Evolutionary conservation across 2,888 invertebrate genomes (phyloP), one percentile per base, ranked within the genome.

Genomic region (Cephus pygmeus): DNA sequence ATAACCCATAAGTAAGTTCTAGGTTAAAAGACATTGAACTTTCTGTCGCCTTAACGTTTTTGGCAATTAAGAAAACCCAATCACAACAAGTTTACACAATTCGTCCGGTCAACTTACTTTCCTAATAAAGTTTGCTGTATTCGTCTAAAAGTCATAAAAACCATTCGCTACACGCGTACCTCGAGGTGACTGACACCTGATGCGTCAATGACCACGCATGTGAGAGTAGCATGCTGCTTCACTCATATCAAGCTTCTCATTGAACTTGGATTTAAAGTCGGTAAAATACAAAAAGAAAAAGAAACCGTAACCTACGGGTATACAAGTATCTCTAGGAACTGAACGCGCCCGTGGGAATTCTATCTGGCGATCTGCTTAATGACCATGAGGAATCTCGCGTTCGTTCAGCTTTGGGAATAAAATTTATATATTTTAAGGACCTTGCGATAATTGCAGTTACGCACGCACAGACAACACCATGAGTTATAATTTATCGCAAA

Each of bases 161-260:
- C 56, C 56, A 56, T 23, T 56, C 56, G 56, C 23, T 23, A 56
- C 56, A 56, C 56, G 15, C 56, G 68, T 76, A 73, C 74, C 74
- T 73, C 77, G 88, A 88, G 90, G 91, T 91, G 91, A 91, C 90
- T 91, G 91, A 91, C 91, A 91, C 91, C 91, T 91, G 91, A 91
- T 91, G 91, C 91, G 90, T 90, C 90, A 88, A 89, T 90, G 90
- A 89, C 89, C 89, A 88, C 84, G 85, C 71, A 71, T 88, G 83
- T 84, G 82, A 84, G 40, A 71, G 83, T 83, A 77, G 80, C 79
- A 78, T 34, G 71, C 71, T 12, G 33, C 56, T 56, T 56, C 56
- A 56, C 56, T 56, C 2, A 23, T 56, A 23, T 56, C 56, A 23
- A 56, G 56, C 23, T 56, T 56, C 56, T 23, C 56, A 23, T 56